Evolutionary conservation across 2,888 invertebrate species (phyloP).

Genomic region (Nemoura dubitans): DNA sequence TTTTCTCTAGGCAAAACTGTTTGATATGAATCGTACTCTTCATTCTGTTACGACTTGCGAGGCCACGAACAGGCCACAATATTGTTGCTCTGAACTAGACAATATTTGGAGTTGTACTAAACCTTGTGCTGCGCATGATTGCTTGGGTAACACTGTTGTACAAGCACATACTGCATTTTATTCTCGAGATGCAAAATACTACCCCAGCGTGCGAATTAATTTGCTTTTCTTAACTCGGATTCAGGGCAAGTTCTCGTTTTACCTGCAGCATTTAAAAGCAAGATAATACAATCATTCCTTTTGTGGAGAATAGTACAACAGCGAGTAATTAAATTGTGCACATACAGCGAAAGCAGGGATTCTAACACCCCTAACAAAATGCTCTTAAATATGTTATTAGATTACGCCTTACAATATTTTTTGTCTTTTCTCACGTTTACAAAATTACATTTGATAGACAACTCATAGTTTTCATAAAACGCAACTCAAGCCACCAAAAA

Average conservation of each 20-base stretch:
- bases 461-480: not conserved
- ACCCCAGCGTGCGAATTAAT: not conserved
- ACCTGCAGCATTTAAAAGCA: conserved; percentile 5
- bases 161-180: not conserved
- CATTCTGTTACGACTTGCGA: not conserved
- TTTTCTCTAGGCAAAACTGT: not conserved
- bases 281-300: not conserved
- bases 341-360: not conserved
- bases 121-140: not conserved
- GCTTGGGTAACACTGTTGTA: too few species aligned
- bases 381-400: not conserved
- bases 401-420: not conserved
- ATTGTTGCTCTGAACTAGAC: not conserved
- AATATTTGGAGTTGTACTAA: not conserved
- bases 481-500: not conserved
- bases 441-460: not conserved
- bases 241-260: not conserved
- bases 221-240: not conserved
- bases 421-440: not conserved
- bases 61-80: not conserved
- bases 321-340: conserved; percentile 3
- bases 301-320: not conserved
- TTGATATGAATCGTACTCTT: not conserved
- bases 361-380: not conserved
- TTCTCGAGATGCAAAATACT: not conserved